These are phyloP conservation scores for Acanthosepion esculentum DNA, from an alignment of 2,888 invertebrate genomes.

Conservation along the genomic window DNA sequence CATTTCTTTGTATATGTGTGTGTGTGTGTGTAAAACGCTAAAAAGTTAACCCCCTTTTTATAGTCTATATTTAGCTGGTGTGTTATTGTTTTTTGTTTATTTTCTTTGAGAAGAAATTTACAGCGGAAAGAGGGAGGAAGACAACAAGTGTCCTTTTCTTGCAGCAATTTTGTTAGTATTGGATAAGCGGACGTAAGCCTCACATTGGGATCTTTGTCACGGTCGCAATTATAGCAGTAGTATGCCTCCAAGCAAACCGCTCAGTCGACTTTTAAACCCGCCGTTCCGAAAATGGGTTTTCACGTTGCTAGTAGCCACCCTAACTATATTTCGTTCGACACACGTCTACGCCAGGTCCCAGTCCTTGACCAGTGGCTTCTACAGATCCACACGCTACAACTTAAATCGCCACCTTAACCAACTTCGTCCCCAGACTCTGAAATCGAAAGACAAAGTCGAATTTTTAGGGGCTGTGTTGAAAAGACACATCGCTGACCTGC, in stretches of 20 bases:
- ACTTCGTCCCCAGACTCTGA: slow-evolving; percentile 46
- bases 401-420: neutral
- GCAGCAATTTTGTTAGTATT: neutral
- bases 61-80: neutral
- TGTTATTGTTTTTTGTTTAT: slow-evolving; percentile 13
- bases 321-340: neutral
- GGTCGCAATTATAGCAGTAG: neutral
- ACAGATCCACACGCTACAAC: neutral
- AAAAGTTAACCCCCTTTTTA: neutral
- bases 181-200: slow-evolving; percentile 13
- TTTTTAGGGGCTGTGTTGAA: slow-evolving; percentile 78
- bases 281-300: neutral
- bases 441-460: slow-evolving; percentile 76
- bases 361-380: neutral
- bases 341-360: neutral
- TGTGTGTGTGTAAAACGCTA: slow-evolving; percentile 43
- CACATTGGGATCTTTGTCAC: neutral
- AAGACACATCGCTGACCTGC: slow-evolving; percentile 78
- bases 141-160: slow-evolving; percentile 9
- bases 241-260: neutral
- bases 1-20: slow-evolving; percentile 48
- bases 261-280: neutral
- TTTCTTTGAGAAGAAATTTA: slow-evolving; percentile 20
- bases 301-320: neutral
- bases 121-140: slow-evolving; percentile 2